phyloP scores from a whole-genome alignment of 2,888 invertebrate species.

The Ditula angustiorana region DNA sequence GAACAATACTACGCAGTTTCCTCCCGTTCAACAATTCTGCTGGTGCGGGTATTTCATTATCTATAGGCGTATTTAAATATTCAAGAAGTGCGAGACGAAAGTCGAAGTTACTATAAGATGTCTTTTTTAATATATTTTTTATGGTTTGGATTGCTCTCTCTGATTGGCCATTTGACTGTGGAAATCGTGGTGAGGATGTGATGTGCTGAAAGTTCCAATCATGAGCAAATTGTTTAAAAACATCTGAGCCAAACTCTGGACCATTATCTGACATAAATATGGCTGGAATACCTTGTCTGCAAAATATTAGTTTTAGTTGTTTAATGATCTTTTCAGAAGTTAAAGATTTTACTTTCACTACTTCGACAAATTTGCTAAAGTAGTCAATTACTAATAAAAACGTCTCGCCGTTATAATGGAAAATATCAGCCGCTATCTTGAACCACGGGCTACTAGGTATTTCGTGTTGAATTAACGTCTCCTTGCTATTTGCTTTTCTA shows the following conservation, averaged over 20 bases:
- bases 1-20: neutral
- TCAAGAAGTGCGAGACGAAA: conserved; percentile 30
- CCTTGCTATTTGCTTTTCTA: conserved; percentile 28
- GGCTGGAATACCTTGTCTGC: conserved; percentile 26
- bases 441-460: conserved; percentile 13
- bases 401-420: neutral
- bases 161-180: conserved; percentile 44
- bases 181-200: conserved; percentile 42
- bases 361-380: conserved; percentile 33
- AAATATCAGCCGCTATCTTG: conserved; percentile 6
- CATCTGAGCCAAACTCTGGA: neutral
- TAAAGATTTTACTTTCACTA: conserved; percentile 5
- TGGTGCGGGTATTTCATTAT: neutral
- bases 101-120: conserved; percentile 1
- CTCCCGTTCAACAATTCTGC: neutral
- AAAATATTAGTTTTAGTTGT: conserved; percentile 20
- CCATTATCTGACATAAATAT: conserved; percentile 6
- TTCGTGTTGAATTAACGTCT: conserved; percentile 19
- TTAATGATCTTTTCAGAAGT: conserved; percentile 8
- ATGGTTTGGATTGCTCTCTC: conserved; percentile 45
- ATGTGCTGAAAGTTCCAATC: conserved; percentile 43
- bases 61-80: conserved; percentile 32
- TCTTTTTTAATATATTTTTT: conserved; percentile 39
- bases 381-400: conserved; percentile 30
- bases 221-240: conserved; percentile 39